phyloP scores from a whole-genome alignment of 2,888 invertebrate species.

The Amorpha juglandis region DNA sequence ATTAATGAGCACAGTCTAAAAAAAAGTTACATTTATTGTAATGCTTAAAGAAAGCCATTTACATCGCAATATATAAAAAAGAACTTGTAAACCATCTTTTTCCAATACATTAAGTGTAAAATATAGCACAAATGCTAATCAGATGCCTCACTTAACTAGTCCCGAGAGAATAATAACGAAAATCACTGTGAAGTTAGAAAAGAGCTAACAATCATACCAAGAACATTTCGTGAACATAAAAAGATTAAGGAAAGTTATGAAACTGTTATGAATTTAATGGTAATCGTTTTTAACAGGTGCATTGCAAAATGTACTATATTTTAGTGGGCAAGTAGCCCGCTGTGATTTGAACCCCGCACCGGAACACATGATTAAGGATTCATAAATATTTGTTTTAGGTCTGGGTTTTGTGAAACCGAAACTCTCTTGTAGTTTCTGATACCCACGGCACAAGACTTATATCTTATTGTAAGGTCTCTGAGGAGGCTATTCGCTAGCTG shows the following conservation, averaged over 20 bases:
- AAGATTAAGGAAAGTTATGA: constrained; percentile 31
- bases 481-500: no score
- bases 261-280: constrained; percentile 29
- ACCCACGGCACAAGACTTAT: no score
- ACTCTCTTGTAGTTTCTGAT: no score
- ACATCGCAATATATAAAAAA: constrained; percentile 12
- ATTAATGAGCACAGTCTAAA: no score
- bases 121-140: constrained; percentile 30
- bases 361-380: no score
- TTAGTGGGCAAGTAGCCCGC: no score
- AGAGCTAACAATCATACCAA: constrained; percentile 24
- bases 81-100: constrained; percentile 23
- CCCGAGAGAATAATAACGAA: constrained; percentile 30
- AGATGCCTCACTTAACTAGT: constrained; percentile 28
- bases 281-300: constrained; percentile 28
- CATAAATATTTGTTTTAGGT: no score
- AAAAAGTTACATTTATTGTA: no score
- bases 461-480: no score
- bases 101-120: constrained; percentile 29
- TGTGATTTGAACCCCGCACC: no score
- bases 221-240: constrained; percentile 29
- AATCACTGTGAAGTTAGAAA: constrained; percentile 30
- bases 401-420: no score
- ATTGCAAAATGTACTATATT: neutral
- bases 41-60: neutral